Percentiles rank a stretch among this genome's conserved stretches.
Conservation (phyloP, 23 tunicate genomes). For the Halocynthia roretzi region DNA sequence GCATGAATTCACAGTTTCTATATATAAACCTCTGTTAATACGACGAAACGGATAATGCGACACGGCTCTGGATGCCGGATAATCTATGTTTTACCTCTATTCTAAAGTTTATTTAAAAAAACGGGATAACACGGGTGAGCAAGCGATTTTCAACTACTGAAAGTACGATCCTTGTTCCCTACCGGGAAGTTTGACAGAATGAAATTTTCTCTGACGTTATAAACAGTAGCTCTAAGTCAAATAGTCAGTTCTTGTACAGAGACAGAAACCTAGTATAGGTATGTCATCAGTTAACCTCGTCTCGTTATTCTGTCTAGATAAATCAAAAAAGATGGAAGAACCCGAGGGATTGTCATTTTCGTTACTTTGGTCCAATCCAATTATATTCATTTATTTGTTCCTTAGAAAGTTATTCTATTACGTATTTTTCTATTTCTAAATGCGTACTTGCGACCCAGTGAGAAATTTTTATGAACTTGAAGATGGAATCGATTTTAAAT, state of each 20-base stretch:
- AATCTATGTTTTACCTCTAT: too few relatives aligned
- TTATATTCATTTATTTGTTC: constrained; percentile 58
- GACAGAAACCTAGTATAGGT: too few relatives aligned
- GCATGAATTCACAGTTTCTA: background rate
- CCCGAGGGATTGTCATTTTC: constrained; percentile 49
- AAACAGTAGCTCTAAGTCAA: too few relatives aligned
- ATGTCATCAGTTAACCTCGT: too few relatives aligned
- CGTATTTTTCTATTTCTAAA: constrained; percentile 56
- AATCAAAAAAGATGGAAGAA: background rate
- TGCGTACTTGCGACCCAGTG: background rate
- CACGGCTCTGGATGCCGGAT: too few relatives aligned
- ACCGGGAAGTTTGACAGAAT: too few relatives aligned
- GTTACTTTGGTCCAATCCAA: constrained; percentile 45
- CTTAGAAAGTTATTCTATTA: constrained; percentile 79
- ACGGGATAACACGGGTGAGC: too few relatives aligned
- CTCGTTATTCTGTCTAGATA: background rate
- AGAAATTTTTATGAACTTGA: background rate
- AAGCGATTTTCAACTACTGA: too few relatives aligned
- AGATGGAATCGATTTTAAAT: background rate
- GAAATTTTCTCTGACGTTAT: too few relatives aligned
- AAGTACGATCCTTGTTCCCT: too few relatives aligned
- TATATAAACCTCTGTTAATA: background rate
- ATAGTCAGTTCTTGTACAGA: background rate
- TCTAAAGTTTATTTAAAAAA: too few relatives aligned
- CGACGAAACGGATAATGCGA: too few relatives aligned